Base-by-base conservation (phyloP, 2,888 invertebrate species). In the Dryomyza anilis region DNA sequence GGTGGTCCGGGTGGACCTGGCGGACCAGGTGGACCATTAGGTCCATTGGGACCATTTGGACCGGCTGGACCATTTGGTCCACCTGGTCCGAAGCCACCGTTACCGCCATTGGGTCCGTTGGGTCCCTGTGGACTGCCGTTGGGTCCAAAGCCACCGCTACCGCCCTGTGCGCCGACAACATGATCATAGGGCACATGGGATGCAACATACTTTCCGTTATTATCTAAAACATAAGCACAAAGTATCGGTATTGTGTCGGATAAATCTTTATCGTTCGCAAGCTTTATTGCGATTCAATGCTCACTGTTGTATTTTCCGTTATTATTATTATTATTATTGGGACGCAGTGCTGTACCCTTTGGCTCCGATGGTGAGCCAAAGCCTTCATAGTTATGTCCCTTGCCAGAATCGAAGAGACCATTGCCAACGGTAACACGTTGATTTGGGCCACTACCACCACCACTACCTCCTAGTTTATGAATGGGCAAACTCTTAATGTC, bases 1-100 rank as follows among this genome's bases (percentile, higher is more conserved):
- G 4, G n/a, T 7, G 43, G 43, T 1, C 43, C 43, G 5, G 16
- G 43, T 43, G 43, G 43, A 16, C 43, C 43, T 7, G 19, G 19
- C 19, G 16, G 16, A 2, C 43, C 43, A 16, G 7, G 16, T 43
- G 43, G 16, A 2, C 16, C 43, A n/a, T n/a, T n/a, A n/a, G n/a
- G n/a, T n/a, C n/a, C n/a, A n/a, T n/a, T n/a, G n/a, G n/a, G n/a
- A n/a, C n/a, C n/a, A n/a, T 25, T 33, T 1, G 68, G 69, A 1
- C 74, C 82, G 81, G 83, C 84, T 0, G 86, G 86, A 67, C 87
- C 86, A 46, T 81, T 53, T 3, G 67, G 65, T n/a, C 70, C 74
- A 36, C 53, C 36, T 8, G 58, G 29, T 14, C 70, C 71, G 5
- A 45, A 55, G 7, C 70, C 72, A 39, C 71, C 73, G 16, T 33